Base-by-base conservation (phyloP, 2,888 invertebrate species). In the Trimorus sp. region DNA sequence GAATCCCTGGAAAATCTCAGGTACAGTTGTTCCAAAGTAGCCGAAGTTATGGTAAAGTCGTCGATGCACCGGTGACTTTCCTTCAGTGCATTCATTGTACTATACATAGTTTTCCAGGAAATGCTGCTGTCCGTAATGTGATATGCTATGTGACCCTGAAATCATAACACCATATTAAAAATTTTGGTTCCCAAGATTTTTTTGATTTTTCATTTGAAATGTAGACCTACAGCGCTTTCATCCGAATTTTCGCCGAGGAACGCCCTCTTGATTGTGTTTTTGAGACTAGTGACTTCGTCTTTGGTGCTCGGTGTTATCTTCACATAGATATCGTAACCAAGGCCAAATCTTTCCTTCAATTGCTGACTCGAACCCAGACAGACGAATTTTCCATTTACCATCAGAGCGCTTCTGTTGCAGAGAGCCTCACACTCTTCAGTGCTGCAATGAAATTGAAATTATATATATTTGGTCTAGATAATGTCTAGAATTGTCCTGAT, bases 361-460 rank as follows among this genome's bases (percentile, higher is more conserved):
- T 66, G n/a, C 15, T 74, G 16, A 42, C 54, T 53, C 4, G 45
- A n/a, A 14, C 65, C 71, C 6, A 59, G 51, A 60, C 70, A 71
- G 11, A 38, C 54, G 40, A 70, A 53, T 66, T 71, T 14, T 45
- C 70, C 63, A 12, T 65, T 38, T 7, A 78, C 15, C 71, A 71
- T 71, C 6, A 71, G 53, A 15, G 59, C 65, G 45, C 70, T 40
- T 9, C 78, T 15, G 26, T 53, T 53, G 26, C 60, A 65, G 53
- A 78, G 53, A 4, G 59, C 37, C 42, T 78, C 58, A 92, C 96
- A 97, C 92, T 97, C 97, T 89, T 97, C 97, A 96, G 97, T 96
- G 88, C 96, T 96, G 14, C 1, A 74, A 42, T 40, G 11, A 40
- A 5, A 40, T 40, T 40, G 26, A 26, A 4, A 26, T 26, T 26